Evolutionary conservation across 2,113 vertebrate species (phyloP), one percentile per base, ranked within the genome.

Genomic region (Oceanodroma tethys): DNA sequence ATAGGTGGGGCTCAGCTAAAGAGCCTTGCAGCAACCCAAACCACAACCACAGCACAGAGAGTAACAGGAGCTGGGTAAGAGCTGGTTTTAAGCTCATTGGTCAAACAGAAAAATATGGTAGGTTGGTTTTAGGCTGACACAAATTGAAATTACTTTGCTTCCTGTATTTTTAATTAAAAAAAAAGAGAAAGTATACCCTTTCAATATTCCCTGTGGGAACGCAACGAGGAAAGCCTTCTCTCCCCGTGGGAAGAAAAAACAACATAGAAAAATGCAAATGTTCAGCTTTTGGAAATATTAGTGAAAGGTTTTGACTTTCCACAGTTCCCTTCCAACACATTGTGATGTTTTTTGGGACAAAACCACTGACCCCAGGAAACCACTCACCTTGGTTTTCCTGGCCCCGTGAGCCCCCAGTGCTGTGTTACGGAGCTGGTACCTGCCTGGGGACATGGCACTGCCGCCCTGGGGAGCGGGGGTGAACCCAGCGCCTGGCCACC

Each of bases 391-490:
- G 7, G 2, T 58, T 43, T 42, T 52, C 45, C 66, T 47, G 52
- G 63, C 38, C 32, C 63, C 32, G 11, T 0, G 8, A 56, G 19
- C 5, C 8, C 52, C 18, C 3, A 4, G 17, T 13, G 26, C 71
- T 65, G 29, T 16, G 1, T 38, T 15, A 30, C n/a, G 27, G 52
- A 53, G n/a, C 71, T 50, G 34, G 16, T 15, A 29, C 50, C 70
- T 63, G 23, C 66, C 40, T 32, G 40, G 52, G 75, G 75, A 55
- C 9, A 7, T 7, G 58, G 53, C 36, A 16, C 19, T 47, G 38
- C 36, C 6, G 2, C 20, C 19, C 32, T 1, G 3, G 22, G 38
- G 43, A 38, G 14, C 12, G 9, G 45, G 42, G 50, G 2, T 0
- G 0, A 40, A 13, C 23, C 25, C 55, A 18, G 11, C 1, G 1